A percentile compares a stretch with the other conserved stretches of the same genome.
These are phyloP conservation scores for Calameuta idolon DNA, from an alignment of 2,888 invertebrate species.

Conservation along the genomic window DNA sequence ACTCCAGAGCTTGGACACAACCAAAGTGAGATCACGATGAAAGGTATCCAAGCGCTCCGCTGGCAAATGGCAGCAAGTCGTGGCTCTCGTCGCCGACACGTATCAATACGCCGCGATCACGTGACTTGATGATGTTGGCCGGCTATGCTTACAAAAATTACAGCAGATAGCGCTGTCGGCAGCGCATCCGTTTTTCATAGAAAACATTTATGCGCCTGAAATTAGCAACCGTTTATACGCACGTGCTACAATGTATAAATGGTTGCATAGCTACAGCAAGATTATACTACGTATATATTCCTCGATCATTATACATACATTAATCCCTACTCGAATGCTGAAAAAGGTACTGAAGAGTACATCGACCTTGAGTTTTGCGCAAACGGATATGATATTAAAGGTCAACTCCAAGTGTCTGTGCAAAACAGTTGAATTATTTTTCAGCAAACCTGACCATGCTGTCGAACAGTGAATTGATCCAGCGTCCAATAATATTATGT, in stretches of 20 bases:
- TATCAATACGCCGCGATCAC: constrained; percentile 64
- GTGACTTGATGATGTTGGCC: constrained; percentile 66
- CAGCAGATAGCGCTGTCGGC: background rate
- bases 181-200: background rate
- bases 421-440: too few relatives aligned
- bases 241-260: background rate
- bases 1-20: constrained; percentile 30
- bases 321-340: background rate
- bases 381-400: constrained; percentile 8
- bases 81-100: constrained; percentile 62
- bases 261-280: background rate
- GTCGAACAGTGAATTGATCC: too few relatives aligned
- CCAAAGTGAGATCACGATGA: constrained; percentile 27
- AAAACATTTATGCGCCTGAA: background rate
- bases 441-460: too few relatives aligned
- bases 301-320: background rate
- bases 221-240: background rate
- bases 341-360: background rate
- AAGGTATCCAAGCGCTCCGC: constrained; percentile 43
- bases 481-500: too few relatives aligned
- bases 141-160: constrained; percentile 24
- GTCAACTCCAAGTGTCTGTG: background rate
- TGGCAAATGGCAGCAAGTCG: constrained; percentile 57
- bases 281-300: too few relatives aligned
- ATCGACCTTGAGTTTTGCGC: background rate